phyloP scores from a whole-genome alignment of 2,888 invertebrate genomes.

The Conomelus anceps region DNA sequence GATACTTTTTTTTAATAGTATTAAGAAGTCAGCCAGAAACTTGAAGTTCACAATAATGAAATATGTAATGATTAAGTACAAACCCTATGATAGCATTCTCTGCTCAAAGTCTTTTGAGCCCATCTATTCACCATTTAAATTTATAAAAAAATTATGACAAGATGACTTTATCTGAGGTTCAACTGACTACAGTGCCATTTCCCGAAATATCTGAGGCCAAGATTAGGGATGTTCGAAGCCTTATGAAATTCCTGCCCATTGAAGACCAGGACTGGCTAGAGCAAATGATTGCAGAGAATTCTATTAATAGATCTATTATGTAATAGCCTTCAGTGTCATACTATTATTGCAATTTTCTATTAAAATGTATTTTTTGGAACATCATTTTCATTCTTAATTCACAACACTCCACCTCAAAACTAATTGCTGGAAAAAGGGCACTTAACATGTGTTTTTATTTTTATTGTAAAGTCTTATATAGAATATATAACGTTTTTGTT shows the following conservation, averaged over 20 bases:
- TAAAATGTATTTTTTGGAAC: too few relatives aligned
- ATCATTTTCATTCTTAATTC: too few relatives aligned
- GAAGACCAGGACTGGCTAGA: too few relatives aligned
- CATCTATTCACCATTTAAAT: not conserved
- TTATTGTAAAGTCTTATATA: too few relatives aligned
- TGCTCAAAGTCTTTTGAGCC: not conserved
- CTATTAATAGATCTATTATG: not conserved
- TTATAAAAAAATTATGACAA: too few relatives aligned
- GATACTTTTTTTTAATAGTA: not conserved
- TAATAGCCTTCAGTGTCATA: not conserved
- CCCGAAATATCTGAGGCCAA: not conserved
- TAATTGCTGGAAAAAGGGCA: too few relatives aligned
- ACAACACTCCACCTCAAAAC: too few relatives aligned
- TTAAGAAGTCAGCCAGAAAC: not conserved
- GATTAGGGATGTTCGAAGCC: not conserved
- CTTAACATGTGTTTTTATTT: too few relatives aligned
- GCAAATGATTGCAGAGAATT: not conserved
- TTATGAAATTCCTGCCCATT: not conserved
- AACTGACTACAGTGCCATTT: not conserved
- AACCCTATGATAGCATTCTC: not conserved
- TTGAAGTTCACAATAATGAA: conserved; percentile 13
- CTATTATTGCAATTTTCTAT: too few relatives aligned
- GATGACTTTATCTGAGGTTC: too few relatives aligned
- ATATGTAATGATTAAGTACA: conserved; percentile 10
- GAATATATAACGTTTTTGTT: too few relatives aligned